Evolutionary conservation across 2,888 invertebrate species (phyloP).

Genomic region (Cheilosia scutellata): DNA sequence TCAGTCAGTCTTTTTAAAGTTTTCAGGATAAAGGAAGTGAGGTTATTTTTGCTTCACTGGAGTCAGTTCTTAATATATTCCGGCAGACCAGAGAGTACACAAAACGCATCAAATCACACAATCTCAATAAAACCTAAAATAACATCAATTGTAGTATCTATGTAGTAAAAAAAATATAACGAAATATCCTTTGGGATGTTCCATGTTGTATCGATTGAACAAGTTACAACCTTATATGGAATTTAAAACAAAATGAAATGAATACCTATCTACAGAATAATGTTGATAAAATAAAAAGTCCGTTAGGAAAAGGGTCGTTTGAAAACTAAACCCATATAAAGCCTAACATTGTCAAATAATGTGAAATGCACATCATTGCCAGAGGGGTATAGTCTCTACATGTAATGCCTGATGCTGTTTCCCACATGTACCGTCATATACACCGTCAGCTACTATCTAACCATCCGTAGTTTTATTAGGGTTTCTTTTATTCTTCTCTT

Average conservation of each 20-base stretch:
- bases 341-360: not conserved
- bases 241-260: not conserved
- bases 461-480: conserved; percentile 38
- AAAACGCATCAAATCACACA: too few species aligned
- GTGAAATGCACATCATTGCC: not conserved
- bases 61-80: too few species aligned
- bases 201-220: too few species aligned
- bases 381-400: not conserved
- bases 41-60: too few species aligned
- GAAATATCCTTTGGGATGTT: too few species aligned
- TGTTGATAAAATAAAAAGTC: conserved; percentile 6
- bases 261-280: not conserved
- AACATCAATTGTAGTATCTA: too few species aligned
- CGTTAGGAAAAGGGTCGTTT: not conserved
- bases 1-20: too few species aligned
- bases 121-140: too few species aligned
- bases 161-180: too few species aligned
- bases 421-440: not conserved
- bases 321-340: not conserved
- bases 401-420: not conserved
- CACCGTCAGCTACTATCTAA: not conserved
- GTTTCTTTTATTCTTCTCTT: conserved; percentile 8
- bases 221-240: too few species aligned
- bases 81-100: too few species aligned
- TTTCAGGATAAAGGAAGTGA: too few species aligned